Evolutionary conservation across 2,888 invertebrate genomes (phyloP), one percentile per base, ranked within the genome.

Genomic region (Stenurella melanura): DNA sequence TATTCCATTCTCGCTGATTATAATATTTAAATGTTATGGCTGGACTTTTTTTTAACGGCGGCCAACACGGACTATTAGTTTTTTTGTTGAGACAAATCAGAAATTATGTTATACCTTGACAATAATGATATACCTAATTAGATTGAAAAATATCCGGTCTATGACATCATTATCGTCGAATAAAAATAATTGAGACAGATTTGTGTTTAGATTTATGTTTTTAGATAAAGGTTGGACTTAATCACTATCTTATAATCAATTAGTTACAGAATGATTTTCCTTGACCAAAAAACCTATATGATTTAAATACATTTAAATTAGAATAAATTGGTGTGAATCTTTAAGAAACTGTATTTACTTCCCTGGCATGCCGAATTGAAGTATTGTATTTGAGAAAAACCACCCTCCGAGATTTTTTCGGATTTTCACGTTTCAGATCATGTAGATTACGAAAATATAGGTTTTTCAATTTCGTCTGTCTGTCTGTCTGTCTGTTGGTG

Each of bases 1-100:
- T 78, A 73, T 78, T 77, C 75, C 73, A 77, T 78, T 79, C 77
- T 63, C 74, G 69, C 73, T 74, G 78, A 78, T 78, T 82, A 77
- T 80, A 80, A 80, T 80, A 80, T 80, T 78, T 79, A 79, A 78
- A 76, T 76, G 68, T 73, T 75, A 73, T 71, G 73, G 68, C 38
- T 17, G 73, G 68, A 58, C 72, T 72, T 78, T 76, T 74, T 61
- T 75, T 21, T 54, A 18, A 12, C 10, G 21, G 30, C 5, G n/a
- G 15, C 42, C 18, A 42, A 38, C 42, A 70, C n/a, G n/a, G 21
- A 50, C 19, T 19, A 73, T 64, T 66, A 56, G 64, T 42, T 57
- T 73, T 73, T 63, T 66, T 73, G 50, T 56, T 66, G 17, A 10
- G 63, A 61, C 21, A n/a, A 18, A 54, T 57, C 57, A 18, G 18